Evolutionary conservation across 2,888 invertebrate species (phyloP), one percentile per base, ranked within the genome.

Genomic region (Acrocera orbiculus): DNA sequence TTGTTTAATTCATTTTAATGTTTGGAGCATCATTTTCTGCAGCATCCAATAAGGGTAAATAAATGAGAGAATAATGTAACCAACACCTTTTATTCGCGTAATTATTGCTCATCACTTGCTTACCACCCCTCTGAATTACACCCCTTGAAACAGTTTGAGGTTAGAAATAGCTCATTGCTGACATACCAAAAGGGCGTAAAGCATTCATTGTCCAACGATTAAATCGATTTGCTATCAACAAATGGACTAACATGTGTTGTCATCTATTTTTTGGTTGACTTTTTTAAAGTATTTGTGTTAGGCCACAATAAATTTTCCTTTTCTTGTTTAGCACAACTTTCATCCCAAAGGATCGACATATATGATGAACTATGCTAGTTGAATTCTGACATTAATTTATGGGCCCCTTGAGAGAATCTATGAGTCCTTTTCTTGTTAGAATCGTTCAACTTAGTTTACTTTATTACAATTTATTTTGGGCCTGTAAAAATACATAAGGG

Each of bases 61-160:
- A 34, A 35, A 38, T 38, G 38, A 35, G 27, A 28, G 32, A 35
- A 38, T 35, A 38, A 35, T 38, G 32, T 32, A 35, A 35, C 30
- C 34, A 26, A 36, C 39, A 39, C 35, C 35, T 39, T 36, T 36
- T 36, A 34, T 34, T 36, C 36, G 36, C 35, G 32, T 36, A 39
- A 36, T 39, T 36, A 38, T 39, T 39, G 34, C 34, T 39, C 36
- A 39, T 39, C 33, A 35, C 30, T 28, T 32, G 27, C 30, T 38
- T 36, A 29, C 30, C 29, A 16, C 16, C 19, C 28, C 6, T 27
- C 16, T 17, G 9, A 13, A 13, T 8, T 6, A n/a, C 22, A 14
- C n/a, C 27, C 34, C 25, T 23, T 25, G 8, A 6, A 19, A 6
- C 6, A 14, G 7, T 27, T 32, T 36, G 35, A 28, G 34, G 33